A percentile compares a stretch with the other conserved stretches of the same genome.
phyloP scores from a whole-genome alignment of 2,113 vertebrate species.

The Apaloderma vittatum region DNA sequence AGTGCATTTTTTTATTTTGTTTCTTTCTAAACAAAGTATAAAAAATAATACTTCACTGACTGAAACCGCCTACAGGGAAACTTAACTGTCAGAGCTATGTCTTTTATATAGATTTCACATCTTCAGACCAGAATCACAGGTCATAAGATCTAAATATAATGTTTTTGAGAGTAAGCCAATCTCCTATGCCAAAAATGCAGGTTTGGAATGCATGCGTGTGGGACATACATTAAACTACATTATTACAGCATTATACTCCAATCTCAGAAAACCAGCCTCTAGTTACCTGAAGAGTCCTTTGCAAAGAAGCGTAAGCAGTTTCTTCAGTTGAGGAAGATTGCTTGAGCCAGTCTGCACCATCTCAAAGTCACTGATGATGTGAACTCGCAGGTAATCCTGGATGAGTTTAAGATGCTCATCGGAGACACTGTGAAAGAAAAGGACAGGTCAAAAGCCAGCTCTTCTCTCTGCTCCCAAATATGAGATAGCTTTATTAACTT shows the following conservation, averaged over 20 bases:
- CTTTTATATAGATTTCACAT: background rate
- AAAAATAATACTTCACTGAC: background rate
- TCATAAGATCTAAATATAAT: background rate
- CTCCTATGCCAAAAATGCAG: background rate
- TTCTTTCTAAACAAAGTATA: conserved; percentile 51
- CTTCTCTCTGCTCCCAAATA: background rate
- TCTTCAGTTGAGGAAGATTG: conserved; percentile 90
- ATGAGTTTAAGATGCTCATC: conserved; percentile 92
- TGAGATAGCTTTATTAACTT: background rate
- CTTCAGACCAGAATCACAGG: background rate
- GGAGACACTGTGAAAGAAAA: conserved; percentile 77
- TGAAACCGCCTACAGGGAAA: conserved; percentile 14
- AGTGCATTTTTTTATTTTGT: conserved; percentile 22
- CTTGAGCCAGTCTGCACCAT: conserved; percentile 86
- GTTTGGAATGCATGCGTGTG: fast-evolving
- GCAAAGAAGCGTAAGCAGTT: conserved; percentile 86
- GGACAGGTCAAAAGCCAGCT: background rate
- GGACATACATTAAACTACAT: background rate
- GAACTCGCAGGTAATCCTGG: conserved; percentile 88
- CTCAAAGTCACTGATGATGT: conserved; percentile 86
- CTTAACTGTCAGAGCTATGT: background rate
- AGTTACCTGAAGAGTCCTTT: conserved; percentile 91
- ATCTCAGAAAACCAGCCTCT: background rate
- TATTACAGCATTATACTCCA: background rate
- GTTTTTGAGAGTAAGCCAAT: background rate